Evolutionary conservation across 2,888 invertebrate species (phyloP).

Genomic region (Acronicta psi): DNA sequence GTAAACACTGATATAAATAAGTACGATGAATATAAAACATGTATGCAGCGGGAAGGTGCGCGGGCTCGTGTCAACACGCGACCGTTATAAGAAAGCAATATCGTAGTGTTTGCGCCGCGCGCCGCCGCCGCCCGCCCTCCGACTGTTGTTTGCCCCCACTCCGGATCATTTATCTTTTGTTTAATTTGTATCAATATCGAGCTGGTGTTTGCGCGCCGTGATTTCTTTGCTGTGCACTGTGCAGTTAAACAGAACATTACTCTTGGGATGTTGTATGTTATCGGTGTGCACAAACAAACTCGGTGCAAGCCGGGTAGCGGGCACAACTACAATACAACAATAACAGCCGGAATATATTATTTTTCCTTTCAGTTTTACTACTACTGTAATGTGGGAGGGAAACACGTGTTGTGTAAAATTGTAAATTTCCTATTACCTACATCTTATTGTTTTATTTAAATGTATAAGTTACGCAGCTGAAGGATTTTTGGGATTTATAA

Average conservation of each 20-base stretch:
- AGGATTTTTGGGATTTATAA: too few species aligned
- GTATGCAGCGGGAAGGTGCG: constrained; percentile 17
- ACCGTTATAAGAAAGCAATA: constrained; percentile 35
- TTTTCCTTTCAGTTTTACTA: background rate
- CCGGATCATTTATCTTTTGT: constrained; percentile 34
- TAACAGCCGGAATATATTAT: constrained; percentile 4
- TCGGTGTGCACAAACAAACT: constrained; percentile 4
- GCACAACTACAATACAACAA: constrained; percentile 1
- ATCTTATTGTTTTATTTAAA: too few species aligned
- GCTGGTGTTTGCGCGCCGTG: constrained; percentile 4
- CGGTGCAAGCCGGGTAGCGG: background rate
- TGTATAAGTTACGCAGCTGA: too few species aligned
- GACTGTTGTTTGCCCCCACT: constrained; percentile 28
- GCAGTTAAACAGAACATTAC: constrained; percentile 8
- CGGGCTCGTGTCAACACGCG: constrained; percentile 20
- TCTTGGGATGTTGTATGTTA: constrained; percentile 4
- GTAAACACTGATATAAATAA: constrained; percentile 2
- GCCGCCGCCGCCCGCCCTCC: constrained; percentile 9
- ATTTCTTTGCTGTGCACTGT: constrained; percentile 17
- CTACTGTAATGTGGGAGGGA: background rate
- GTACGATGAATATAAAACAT: constrained; percentile 2
- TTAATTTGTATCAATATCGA: constrained; percentile 34
- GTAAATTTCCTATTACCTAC: too few species aligned
- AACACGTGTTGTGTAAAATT: background rate
- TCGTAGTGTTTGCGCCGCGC: constrained; percentile 21